A percentile compares a stretch with the other conserved stretches of the same genome.
Conservation (phyloP, 1,140 invertebrate species). For the Caenorhabditis briggsae region DNA sequence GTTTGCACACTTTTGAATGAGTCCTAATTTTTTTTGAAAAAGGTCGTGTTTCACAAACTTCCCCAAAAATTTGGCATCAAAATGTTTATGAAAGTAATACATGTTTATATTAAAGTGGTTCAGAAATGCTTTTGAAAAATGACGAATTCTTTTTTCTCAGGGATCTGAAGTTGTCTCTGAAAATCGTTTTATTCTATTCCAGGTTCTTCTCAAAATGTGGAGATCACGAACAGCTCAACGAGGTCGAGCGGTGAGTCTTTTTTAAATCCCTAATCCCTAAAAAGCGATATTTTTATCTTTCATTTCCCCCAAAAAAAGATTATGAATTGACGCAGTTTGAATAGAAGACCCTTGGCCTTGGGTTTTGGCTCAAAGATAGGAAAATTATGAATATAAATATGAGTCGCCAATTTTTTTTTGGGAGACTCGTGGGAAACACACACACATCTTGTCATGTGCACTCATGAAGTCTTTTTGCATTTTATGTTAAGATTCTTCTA, state of each 20-base stretch:
- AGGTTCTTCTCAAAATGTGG: background rate
- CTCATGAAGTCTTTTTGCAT: background rate
- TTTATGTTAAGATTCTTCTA: background rate
- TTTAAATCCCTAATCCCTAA: background rate
- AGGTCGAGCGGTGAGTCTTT: slow-evolving; percentile 6
- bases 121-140: too few species aligned
- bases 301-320: background rate
- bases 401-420: too few species aligned
- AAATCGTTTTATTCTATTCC: background rate
- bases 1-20: too few species aligned
- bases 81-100: too few species aligned
- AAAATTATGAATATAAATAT: background rate
- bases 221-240: background rate
- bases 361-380: too few species aligned
- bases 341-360: background rate
- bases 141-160: too few species aligned
- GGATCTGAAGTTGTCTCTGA: too few species aligned
- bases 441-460: slow-evolving; percentile 29
- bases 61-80: too few species aligned
- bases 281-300: background rate
- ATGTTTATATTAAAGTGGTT: too few species aligned
- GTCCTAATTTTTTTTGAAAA: too few species aligned
- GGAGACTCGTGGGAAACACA: slow-evolving; percentile 30
- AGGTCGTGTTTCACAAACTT: too few species aligned
- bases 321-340: slow-evolving; percentile 14